Evolutionary conservation across 2,888 invertebrate species (phyloP), one percentile per base, ranked within the genome.

Genomic region (Macrophya alboannulata): DNA sequence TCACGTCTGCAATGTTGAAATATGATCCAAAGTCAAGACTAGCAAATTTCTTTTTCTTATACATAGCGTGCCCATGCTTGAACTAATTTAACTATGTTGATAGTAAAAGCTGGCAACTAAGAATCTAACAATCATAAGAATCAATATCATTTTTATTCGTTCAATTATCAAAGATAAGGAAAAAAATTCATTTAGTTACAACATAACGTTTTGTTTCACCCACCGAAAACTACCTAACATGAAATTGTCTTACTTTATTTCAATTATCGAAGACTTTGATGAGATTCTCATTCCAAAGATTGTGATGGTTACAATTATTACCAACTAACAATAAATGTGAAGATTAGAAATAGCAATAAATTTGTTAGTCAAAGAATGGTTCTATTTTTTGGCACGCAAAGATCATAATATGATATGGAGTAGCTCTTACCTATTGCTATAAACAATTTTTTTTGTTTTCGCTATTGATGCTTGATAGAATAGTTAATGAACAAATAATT

Each of bases 221-320:
- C 31, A 45, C 25, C 21, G 45, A 45, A 4, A 45, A 55, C 55
- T 31, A n/a, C 25, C 48, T 45, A 55, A 37, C 15, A 37, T 77
- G 37, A n/a, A n/a, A 77, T n/a, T 77, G 37, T 77, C 15, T 55
- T 51, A 12, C 31, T 12, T 77, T 37, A 81, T 81, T 81, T 59
- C 3, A 45, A 62, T 4, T 59, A 62, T 40, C 40, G 31, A 21
- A 62, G 12, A 81, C 62, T n/a, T n/a, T n/a, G 62, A 17, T 62
- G 81, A 81, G 43, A 81, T 62, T 62, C 62, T 62, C 81, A 81
- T 81, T 81, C 81, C 81, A 81, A 43, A 62, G 81, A 81, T 81
- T 62, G 21, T 25, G 62, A 51, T 74, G n/a, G 45, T 59, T 84
- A 25, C 62, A 74, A 9, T 40, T 62, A 74, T 74, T 40, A 10